phyloP scores from a whole-genome alignment of 1,140 invertebrate species.

The Orchesella cincta region DNA sequence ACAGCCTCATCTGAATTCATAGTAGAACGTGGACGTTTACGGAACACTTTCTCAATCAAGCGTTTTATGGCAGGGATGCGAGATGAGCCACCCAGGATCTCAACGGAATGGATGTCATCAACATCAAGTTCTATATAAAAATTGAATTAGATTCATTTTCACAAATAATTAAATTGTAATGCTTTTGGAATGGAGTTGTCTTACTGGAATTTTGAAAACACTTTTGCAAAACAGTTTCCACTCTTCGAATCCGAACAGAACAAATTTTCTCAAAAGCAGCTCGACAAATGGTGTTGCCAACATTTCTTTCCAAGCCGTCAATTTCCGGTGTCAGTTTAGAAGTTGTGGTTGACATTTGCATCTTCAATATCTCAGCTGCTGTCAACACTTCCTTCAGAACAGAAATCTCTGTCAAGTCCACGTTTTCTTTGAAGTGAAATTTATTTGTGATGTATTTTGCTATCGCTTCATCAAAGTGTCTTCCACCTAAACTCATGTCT shows the following conservation, averaged over 20 bases:
- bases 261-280: slow-evolving; percentile 78
- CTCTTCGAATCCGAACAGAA: slow-evolving; percentile 70
- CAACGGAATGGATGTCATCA: slow-evolving; percentile 90
- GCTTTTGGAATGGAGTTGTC: slow-evolving; percentile 42
- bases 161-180: neutral
- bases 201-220: slow-evolving; percentile 74
- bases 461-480: slow-evolving; percentile 85
- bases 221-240: slow-evolving; percentile 69
- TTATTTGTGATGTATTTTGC: slow-evolving; percentile 86
- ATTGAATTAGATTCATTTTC: too few species aligned
- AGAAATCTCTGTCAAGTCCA: slow-evolving; percentile 79
- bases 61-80: slow-evolving; percentile 92
- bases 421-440: slow-evolving; percentile 81
- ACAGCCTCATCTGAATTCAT: slow-evolving; percentile 98
- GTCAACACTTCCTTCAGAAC: slow-evolving; percentile 81
- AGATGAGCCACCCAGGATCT: slow-evolving; percentile 93
- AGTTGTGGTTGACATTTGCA: slow-evolving; percentile 98
- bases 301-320: slow-evolving; percentile 98
- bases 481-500: slow-evolving; percentile 84
- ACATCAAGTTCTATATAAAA: slow-evolving; percentile 66
- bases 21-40: slow-evolving; percentile 87
- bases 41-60: slow-evolving; percentile 83
- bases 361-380: slow-evolving; percentile 97
- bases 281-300: slow-evolving; percentile 70
- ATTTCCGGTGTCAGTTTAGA: slow-evolving; percentile 91